Evolutionary conservation across 2,797 vertebrate genomes (phyloP).

Genomic region (Vipera latastei): DNA sequence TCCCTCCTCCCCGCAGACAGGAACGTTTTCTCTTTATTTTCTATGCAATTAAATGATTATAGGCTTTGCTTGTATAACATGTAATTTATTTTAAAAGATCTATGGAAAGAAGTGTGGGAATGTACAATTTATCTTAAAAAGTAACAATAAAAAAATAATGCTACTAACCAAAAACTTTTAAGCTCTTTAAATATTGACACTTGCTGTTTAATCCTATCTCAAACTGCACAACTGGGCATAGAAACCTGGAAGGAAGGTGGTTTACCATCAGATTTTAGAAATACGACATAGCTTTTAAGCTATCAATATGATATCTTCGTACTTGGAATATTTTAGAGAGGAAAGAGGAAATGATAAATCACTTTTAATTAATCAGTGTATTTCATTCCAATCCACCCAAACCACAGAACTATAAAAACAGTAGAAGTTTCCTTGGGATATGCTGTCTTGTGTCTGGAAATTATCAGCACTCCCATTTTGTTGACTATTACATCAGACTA

Average conservation of each 20-base stretch:
- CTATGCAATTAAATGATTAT: slow-evolving; percentile 46
- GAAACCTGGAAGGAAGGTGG: background rate
- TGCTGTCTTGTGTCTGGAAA: background rate
- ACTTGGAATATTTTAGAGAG: background rate
- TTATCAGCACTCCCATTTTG: background rate
- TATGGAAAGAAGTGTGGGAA: slow-evolving; percentile 56
- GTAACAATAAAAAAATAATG: slow-evolving; percentile 1
- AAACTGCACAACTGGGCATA: background rate
- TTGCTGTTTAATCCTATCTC: background rate
- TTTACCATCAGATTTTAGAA: background rate
- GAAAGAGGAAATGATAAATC: background rate
- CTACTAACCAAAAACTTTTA: background rate
- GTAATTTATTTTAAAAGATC: slow-evolving; percentile 47
- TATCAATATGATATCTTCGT: background rate
- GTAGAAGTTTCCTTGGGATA: slow-evolving; percentile 10
- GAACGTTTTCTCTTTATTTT: slow-evolving; percentile 25
- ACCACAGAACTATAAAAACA: background rate
- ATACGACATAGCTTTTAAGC: background rate
- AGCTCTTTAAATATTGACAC: background rate
- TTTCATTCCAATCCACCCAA: background rate
- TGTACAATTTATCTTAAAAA: slow-evolving; percentile 48
- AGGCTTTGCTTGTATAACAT: slow-evolving; percentile 45
- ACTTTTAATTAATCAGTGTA: background rate
- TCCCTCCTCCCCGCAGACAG: slow-evolving; percentile 43
- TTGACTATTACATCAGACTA: background rate